Evolutionary conservation across 2,888 invertebrate genomes (phyloP).

Genomic region (Lithophane leautieri): DNA sequence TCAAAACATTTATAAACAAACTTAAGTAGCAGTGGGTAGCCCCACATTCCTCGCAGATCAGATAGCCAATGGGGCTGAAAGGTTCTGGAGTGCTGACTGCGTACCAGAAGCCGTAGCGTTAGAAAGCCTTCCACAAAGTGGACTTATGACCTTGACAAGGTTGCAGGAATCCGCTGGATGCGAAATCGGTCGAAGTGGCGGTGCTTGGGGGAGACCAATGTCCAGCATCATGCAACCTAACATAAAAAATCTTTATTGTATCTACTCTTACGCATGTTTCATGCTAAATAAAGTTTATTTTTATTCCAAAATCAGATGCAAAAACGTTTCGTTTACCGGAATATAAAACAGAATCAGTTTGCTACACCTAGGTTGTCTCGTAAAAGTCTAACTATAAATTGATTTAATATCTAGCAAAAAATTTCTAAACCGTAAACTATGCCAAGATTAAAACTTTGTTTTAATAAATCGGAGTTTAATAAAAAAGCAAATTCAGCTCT

Average conservation of each 20-base stretch:
- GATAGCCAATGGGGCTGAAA: too few species aligned
- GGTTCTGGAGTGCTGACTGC: too few species aligned
- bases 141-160: too few species aligned
- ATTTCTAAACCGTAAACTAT: not conserved
- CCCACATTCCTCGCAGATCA: too few species aligned
- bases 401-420: conserved; percentile 14
- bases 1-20: not conserved
- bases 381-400: conserved; percentile 31
- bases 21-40: too few species aligned
- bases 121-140: too few species aligned
- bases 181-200: too few species aligned
- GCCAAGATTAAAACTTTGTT: conserved; percentile 7
- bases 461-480: conserved; percentile 25
- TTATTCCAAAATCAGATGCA: not conserved
- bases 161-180: too few species aligned
- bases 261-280: not conserved
- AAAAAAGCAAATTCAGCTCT: conserved; percentile 19
- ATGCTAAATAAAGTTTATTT: not conserved
- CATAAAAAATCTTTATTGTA: not conserved
- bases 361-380: conserved; percentile 12
- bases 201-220: too few species aligned
- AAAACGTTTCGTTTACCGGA: not conserved
- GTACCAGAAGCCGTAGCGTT: too few species aligned
- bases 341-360: too few species aligned
- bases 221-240: too few species aligned